Conservation (phyloP, 2,113 vertebrate genomes). For the Heterotilapia buettikoferi region DNA sequence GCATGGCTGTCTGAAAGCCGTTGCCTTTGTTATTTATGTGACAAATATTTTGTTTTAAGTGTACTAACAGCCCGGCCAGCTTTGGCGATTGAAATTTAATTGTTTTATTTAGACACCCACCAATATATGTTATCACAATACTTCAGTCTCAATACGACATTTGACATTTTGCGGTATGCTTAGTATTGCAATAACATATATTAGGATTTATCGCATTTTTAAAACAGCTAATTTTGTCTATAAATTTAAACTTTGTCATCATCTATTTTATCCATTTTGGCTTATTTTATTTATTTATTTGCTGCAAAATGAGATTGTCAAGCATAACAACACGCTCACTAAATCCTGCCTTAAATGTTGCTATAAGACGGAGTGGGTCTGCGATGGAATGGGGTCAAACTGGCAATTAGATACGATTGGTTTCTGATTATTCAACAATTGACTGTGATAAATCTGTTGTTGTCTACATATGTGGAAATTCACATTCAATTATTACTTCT, state of each 20-base stretch:
- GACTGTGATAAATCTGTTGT: not conserved
- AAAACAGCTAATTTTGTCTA: too few species aligned
- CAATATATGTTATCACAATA: too few species aligned
- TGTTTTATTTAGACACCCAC: too few species aligned
- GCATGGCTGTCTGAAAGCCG: not conserved
- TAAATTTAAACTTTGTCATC: too few species aligned
- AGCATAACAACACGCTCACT: not conserved
- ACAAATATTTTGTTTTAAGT: not conserved
- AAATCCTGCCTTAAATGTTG: not conserved
- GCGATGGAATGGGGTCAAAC: not conserved
- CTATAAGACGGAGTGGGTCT: not conserved
- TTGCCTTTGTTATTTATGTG: not conserved
- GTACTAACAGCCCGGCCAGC: not conserved
- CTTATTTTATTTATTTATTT: not conserved
- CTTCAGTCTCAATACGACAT: too few species aligned
- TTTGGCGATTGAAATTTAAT: too few species aligned
- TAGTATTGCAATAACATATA: too few species aligned
- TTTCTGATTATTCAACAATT: not conserved
- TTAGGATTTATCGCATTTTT: too few species aligned
- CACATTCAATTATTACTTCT: not conserved
- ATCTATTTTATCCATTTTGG: too few species aligned
- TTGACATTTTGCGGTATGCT: too few species aligned
- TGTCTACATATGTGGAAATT: not conserved
- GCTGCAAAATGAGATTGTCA: not conserved
- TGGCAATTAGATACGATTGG: not conserved